phyloP scores from a whole-genome alignment of 2,113 vertebrate genomes.

The Tragelaphus scriptus region DNA sequence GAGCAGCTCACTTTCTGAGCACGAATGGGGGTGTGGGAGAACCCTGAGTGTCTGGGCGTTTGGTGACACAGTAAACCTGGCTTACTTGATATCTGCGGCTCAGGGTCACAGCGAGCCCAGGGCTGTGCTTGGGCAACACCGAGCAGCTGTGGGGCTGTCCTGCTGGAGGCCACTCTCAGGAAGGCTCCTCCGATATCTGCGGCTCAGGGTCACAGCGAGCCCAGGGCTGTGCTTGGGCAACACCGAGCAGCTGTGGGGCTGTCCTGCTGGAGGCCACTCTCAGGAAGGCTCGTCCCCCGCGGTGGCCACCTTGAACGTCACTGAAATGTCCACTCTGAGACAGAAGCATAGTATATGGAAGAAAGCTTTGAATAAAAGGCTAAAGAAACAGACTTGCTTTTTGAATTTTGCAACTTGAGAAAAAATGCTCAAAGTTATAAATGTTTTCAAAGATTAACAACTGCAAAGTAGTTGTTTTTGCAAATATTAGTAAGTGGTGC shows the following conservation, averaged over 20 bases:
- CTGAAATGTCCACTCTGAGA: not conserved
- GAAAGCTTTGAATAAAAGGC: not conserved
- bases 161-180: too few species aligned
- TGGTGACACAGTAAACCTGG: not conserved
- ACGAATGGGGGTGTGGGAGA: not conserved
- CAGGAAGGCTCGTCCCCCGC: not conserved
- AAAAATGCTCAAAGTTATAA: not conserved
- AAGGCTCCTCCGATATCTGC: not conserved
- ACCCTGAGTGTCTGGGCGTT: not conserved
- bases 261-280: not conserved
- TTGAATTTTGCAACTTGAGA: not conserved
- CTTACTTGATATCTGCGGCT: not conserved
- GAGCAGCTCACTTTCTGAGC: not conserved
- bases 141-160: rapidly evolving
- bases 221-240: not conserved
- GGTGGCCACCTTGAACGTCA: not conserved
- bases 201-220: not conserved
- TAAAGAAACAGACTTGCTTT: not conserved
- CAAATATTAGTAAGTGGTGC: not conserved
- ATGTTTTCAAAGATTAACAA: conserved; percentile 6
- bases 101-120: not conserved
- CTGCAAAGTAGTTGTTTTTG: not conserved
- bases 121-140: not conserved
- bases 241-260: rapidly evolving
- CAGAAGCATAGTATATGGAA: not conserved